Base-by-base conservation (phyloP, 2,797 vertebrate species). In the Odontamblyopus rebecca region DNA sequence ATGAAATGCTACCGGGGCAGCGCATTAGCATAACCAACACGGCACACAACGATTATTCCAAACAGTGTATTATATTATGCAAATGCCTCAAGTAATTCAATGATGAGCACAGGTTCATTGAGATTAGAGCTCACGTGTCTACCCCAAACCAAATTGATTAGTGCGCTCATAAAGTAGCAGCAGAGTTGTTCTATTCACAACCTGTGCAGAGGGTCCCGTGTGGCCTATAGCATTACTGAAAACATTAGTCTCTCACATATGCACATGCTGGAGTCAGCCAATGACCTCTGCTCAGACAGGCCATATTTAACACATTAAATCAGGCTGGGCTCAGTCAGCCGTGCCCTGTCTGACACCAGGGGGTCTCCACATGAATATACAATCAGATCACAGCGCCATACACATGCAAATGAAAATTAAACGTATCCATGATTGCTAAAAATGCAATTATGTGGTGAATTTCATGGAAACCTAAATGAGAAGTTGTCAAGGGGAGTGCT, bases 111-210 rank as follows among this genome's bases (percentile, higher is more conserved):
- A 61, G 63, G 56, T 72, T 82, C 81, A 83, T 63, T 78, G 79
- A 84, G 75, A 88, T 79, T 67, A 75, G 70, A 19, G 38, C 79
- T 82, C 74, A 81, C 59, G 67, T 76, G 61, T 71, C 69, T 75
- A 35, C 59, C 75, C 81, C 81, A 75, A 80, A 85, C 72, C 76
- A 79, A 86, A 85, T 71, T 86, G 81, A 89, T 89, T 88, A 85
- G 73, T 69, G 66, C 60, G 70, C 77, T 84, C 80, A 82, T 80
- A 82, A 66, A 79, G 68, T 81, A 68, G 71, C 79, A 64, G 66
- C 68, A 74, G 74, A 76, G 81, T 80, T 82, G 82, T 76, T 82
- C 81, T 76, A 75, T 83, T 83, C 79, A 78, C 78, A 81, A 82
- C 79, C 79, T 77, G 78, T 73, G 77, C 77, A 73, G n/a, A 27